Evolutionary conservation across 1,140 invertebrate species (phyloP), one percentile per base, ranked within the genome.

Genomic region (Cyrtorhinus lividipennis): DNA sequence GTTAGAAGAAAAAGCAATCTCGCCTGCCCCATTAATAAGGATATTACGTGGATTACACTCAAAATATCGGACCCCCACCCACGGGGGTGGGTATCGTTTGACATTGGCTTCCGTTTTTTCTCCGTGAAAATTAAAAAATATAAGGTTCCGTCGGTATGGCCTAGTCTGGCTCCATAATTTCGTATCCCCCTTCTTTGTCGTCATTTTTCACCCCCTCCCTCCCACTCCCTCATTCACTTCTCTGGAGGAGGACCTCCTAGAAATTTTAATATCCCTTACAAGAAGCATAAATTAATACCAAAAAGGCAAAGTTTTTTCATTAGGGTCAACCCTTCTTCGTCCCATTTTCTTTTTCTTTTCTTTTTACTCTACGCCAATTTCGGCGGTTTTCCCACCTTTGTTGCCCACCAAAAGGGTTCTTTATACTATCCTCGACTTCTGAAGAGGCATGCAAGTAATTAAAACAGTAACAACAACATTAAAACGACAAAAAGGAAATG

Each of bases 211-310:
- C n/a, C 38, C 38, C n/a, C n/a, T 44, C 38, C 38, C 38, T 44
- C n/a, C 58, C 20, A 13, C 26, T 27, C 26, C 18, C 22, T 24
- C 60, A n/a, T 44, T 8, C 12, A 53, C 48, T 53, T 22, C 5
- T 22, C 48, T 5, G 48, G 10, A 15, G 30, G 48, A 23, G 24
- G 45, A 26, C 45, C 26, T 26, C 62, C 27, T 56, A 56, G 53
- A 62, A 62, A 62, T 62, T 62, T 62, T 62, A 62, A 62, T 62
- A 62, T 62, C 62, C 62, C n/a, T n/a, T 56, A 62, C 48, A 57
- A 57, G 62, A 30, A 62, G 53, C 62, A 56, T 62, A 62, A 62
- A 62, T 62, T 62, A 62, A 62, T 62, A 62, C 62, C 22, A 27
- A n/a, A n/a, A 62, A 25, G 25, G 26, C 22, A 62, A 62, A 62